phyloP scores from a whole-genome alignment of 2,888 invertebrate genomes.

The Drosophila pegasa region DNA sequence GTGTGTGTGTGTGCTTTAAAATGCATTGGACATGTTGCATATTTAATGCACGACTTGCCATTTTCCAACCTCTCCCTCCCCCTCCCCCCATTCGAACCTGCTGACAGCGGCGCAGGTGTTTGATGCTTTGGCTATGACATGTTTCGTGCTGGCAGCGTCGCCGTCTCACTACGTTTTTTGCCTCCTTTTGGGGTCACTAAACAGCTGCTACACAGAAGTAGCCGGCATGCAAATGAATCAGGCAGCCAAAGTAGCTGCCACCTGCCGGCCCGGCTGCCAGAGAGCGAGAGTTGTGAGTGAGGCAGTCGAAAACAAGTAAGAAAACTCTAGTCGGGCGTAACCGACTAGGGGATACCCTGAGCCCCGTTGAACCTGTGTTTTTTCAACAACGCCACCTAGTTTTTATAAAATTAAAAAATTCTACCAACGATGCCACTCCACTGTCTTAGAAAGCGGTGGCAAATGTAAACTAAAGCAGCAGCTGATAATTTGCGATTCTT shows the following conservation, averaged over 20 bases:
- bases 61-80: constrained; percentile 2
- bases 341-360: no score
- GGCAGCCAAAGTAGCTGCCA: constrained; percentile 50
- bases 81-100: neutral
- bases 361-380: no score
- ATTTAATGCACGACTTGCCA: constrained; percentile 66
- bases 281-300: constrained; percentile 41
- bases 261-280: constrained; percentile 8
- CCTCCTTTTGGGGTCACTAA: constrained; percentile 68
- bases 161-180: constrained; percentile 20
- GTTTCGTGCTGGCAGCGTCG: constrained; percentile 58
- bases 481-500: no score
- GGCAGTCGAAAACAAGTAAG: constrained; percentile 23
- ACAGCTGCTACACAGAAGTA: constrained; percentile 48
- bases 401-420: no score
- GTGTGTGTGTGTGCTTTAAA: constrained; percentile 50
- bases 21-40: constrained; percentile 73
- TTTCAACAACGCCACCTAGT: no score
- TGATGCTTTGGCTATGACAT: constrained; percentile 56
- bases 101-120: constrained; percentile 35
- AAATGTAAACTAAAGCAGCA: no score
- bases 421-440: no score
- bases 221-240: constrained; percentile 64
- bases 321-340: no score
- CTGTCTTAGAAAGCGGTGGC: no score